Evolutionary conservation across 2,888 invertebrate genomes (phyloP).

Genomic region (Cerastis rubricosa): DNA sequence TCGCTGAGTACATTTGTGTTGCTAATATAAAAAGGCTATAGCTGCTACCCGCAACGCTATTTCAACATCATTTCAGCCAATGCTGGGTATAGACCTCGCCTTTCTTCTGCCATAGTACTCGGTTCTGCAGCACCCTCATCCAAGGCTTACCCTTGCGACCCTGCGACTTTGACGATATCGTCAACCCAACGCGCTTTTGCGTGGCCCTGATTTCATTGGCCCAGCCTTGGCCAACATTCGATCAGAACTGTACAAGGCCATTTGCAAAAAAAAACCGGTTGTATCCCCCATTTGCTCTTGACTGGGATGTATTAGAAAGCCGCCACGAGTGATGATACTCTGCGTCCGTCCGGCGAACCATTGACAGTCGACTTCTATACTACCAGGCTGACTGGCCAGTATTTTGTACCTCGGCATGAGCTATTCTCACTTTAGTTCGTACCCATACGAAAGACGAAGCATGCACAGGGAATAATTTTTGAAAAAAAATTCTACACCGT

Average conservation of each 20-base stretch:
- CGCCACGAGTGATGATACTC: background rate
- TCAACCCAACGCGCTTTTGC: background rate
- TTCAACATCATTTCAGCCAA: background rate
- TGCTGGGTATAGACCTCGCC: background rate
- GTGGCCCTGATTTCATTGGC: background rate
- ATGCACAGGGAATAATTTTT: background rate
- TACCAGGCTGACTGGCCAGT: background rate
- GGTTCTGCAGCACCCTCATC: background rate
- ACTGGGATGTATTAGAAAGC: background rate
- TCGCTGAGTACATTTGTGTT: conserved; percentile 54
- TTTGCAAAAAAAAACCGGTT: conserved; percentile 9
- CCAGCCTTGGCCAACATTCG: background rate
- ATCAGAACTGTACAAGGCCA: background rate
- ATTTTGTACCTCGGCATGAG: background rate
- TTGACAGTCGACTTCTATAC: background rate
- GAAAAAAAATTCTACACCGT: background rate
- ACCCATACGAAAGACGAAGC: background rate
- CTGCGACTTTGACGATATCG: background rate
- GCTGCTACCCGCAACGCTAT: background rate
- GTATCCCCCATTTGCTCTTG: background rate
- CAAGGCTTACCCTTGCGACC: no score
- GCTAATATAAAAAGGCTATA: conserved; percentile 29
- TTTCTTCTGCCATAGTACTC: background rate
- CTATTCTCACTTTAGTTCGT: background rate
- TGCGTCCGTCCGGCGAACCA: background rate